Evolutionary conservation across 2,113 vertebrate species (phyloP).

Genomic region (Pica pica): DNA sequence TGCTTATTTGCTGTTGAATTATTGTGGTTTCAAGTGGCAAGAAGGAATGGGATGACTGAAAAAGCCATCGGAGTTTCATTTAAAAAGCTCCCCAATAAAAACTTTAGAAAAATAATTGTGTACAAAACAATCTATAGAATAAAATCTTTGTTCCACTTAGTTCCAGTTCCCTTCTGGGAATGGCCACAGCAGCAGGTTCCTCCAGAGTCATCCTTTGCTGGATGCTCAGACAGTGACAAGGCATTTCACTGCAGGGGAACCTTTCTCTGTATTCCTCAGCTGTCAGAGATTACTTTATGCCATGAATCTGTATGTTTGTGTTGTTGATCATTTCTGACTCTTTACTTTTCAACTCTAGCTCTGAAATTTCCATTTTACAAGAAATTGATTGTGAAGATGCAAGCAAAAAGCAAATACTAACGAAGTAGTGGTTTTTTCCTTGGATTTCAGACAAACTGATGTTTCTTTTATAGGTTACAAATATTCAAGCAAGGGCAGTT

Average conservation of each 20-base stretch:
- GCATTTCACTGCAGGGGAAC: background rate
- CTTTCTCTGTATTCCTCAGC: background rate
- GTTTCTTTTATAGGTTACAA: slow-evolving; percentile 79
- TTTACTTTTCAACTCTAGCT: background rate
- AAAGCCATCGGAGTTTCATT: background rate
- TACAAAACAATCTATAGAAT: background rate
- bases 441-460: background rate
- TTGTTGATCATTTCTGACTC: background rate
- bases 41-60: background rate
- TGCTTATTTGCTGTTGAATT: background rate
- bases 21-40: background rate
- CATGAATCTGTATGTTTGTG: background rate
- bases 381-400: background rate
- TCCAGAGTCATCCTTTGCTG: background rate
- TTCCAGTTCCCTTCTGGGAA: background rate
- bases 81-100: background rate
- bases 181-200: background rate
- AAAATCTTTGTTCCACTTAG: background rate
- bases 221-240: background rate
- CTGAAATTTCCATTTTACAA: background rate
- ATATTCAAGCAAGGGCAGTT: slow-evolving; percentile 87
- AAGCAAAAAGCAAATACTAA: background rate
- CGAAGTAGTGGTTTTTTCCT: accelerated
- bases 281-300: background rate
- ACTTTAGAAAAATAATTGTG: background rate